Base-by-base conservation (phyloP, 2,113 vertebrate genomes). In the Pluvianellus socialis region DNA sequence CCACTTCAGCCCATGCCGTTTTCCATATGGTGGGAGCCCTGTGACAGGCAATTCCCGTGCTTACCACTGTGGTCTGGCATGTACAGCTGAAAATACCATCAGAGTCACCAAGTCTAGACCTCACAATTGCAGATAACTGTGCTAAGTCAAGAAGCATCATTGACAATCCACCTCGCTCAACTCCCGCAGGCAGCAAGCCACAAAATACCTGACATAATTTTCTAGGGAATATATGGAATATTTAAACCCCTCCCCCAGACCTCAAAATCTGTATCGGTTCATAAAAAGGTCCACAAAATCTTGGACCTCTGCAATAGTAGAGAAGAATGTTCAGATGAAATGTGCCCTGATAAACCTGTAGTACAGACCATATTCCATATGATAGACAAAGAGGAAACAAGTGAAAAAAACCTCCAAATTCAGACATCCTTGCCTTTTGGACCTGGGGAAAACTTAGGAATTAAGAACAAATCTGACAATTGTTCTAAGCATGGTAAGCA, bases 231-330 rank as follows among this genome's bases (percentile, higher is more conserved):
- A 33, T 27, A 58, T 12, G 4, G 11, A 79, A 42, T 50, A 38
- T 28, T 88, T 71, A 45, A 71, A 13, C 3, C 4, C 7, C 4
- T 61, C 1, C 2, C 7, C 8, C 3, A 45, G 19, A 19, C 5
- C 3, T 75, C 2, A 3, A 67, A 45, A 52, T 63, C 8, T 63
- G 2, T 40, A 38, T 55, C 13, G 32, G 7, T 59, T 71, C 17
- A 44, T 15, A 75, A 71, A 66, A 35, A 52, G 38, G 3, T 50
- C 40, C 2, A 21, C 23, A 71, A 62, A 55, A 42, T 32, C 32
- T 71, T 52, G 13, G 22, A 21, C 9, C 6, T 45, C 15, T 33
- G 23, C 18, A 74, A n/a, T 12, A 79, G 7, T 7, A 66, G 20
- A 56, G 24, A 40, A 38, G 21, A 76, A 35, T 28, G 3, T 4